Percentiles rank a stretch among this genome's conserved stretches.
Conservation (phyloP, 2,888 invertebrate genomes). For the Eupithecia dodoneata region DNA sequence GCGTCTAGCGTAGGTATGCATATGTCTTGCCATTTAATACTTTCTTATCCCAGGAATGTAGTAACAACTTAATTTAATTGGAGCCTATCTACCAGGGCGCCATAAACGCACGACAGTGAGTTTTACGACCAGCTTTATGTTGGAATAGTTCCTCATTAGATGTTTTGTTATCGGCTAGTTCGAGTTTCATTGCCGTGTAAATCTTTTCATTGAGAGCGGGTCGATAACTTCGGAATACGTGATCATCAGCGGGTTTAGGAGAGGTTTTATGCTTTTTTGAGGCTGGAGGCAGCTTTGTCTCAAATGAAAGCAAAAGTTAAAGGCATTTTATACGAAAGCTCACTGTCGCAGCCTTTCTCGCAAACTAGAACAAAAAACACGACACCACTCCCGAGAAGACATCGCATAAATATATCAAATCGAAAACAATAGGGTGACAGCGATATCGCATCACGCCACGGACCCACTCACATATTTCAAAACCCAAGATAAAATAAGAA, state of each 20-base stretch:
- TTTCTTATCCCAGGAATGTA: slow-evolving; percentile 39
- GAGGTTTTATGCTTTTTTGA: neutral
- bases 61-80: slow-evolving; percentile 62
- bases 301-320: slow-evolving; percentile 8
- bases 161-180: slow-evolving; percentile 39
- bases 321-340: slow-evolving; percentile 48
- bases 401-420: slow-evolving; percentile 82
- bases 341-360: slow-evolving; percentile 67
- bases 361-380: slow-evolving; percentile 42
- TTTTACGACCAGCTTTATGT: slow-evolving; percentile 50
- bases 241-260: slow-evolving; percentile 1
- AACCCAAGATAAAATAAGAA: slow-evolving; percentile 72
- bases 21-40: slow-evolving; percentile 15
- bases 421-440: slow-evolving; percentile 82
- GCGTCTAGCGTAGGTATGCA: neutral
- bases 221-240: slow-evolving; percentile 6
- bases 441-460: slow-evolving; percentile 78
- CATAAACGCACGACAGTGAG: slow-evolving; percentile 52
- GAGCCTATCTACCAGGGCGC: slow-evolving; percentile 62
- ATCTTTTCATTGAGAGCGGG: slow-evolving; percentile 28
- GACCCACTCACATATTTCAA: slow-evolving; percentile 80
- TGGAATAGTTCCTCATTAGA: slow-evolving; percentile 33
- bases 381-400: slow-evolving; percentile 73
- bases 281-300: neutral
- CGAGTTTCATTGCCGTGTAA: slow-evolving; percentile 31